A percentile compares a stretch with the other conserved stretches of the same genome.
Conservation (phyloP, 2,113 vertebrate species). For the Ictalurus furcatus region DNA sequence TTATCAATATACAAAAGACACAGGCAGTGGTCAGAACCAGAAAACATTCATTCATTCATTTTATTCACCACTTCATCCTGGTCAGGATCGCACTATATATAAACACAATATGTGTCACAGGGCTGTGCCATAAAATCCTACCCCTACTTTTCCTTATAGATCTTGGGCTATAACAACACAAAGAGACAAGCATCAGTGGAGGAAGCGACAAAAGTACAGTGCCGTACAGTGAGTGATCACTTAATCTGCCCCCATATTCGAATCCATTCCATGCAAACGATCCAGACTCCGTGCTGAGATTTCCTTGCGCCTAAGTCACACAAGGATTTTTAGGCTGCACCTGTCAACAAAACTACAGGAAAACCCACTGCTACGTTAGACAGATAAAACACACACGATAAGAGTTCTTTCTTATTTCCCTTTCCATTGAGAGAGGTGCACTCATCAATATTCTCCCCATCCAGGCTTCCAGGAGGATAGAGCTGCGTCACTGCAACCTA, state of each 20-base stretch:
- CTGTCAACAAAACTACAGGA: neutral
- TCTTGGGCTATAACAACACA: neutral
- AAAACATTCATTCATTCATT: neutral
- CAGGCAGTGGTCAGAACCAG: neutral
- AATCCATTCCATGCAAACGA: neutral
- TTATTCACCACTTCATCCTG: neutral
- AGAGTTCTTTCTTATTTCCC: neutral
- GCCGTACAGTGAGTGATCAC: too few relatives aligned
- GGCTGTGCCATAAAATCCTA: neutral
- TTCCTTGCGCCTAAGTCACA: too few relatives aligned
- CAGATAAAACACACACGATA: neutral
- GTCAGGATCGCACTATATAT: neutral
- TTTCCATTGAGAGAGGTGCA: neutral
- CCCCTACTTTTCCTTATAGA: neutral
- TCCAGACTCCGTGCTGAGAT: neutral
- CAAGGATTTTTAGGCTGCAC: neutral
- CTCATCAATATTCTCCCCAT: slow-evolving; percentile 6
- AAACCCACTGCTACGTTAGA: neutral
- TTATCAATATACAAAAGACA: neutral
- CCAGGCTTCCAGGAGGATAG: neutral
- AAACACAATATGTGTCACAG: neutral
- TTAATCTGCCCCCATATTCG: neutral
- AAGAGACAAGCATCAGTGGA: neutral
- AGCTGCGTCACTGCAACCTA: neutral
- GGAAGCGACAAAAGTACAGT: neutral